Conservation (phyloP, 2,888 invertebrate species). For the Leptinotarsa juncta region DNA sequence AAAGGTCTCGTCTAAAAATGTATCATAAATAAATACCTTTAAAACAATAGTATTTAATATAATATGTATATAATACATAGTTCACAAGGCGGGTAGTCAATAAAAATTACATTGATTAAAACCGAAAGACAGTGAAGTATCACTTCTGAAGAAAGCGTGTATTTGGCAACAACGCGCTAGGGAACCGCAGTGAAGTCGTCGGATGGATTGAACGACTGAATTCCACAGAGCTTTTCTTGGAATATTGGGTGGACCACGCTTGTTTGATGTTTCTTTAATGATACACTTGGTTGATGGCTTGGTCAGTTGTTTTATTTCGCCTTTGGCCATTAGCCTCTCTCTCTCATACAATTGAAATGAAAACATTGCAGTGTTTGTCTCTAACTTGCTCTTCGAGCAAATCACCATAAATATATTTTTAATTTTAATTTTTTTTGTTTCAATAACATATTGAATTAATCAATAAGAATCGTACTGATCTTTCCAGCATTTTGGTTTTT, state of each 20-base stretch:
- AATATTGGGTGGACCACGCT: slow-evolving; percentile 47
- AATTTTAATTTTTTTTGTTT: neutral
- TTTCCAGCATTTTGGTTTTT: no score
- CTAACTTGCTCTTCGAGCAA: neutral
- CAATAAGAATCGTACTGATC: neutral
- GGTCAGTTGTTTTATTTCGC: slow-evolving; percentile 14
- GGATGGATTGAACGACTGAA: slow-evolving; percentile 16
- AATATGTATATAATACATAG: no score
- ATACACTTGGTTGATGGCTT: slow-evolving; percentile 38
- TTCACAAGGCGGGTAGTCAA: no score
- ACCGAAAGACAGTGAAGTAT: neutral
- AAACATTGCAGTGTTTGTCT: neutral
- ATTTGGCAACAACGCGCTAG: slow-evolving; percentile 14
- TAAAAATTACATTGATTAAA: no score
- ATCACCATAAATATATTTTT: neutral
- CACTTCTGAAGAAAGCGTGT: neutral
- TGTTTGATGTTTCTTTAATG: slow-evolving; percentile 44
- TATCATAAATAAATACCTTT: no score
- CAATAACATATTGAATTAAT: neutral
- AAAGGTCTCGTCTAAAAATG: no score
- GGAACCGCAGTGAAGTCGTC: slow-evolving; percentile 5
- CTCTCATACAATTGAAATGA: slow-evolving; percentile 11
- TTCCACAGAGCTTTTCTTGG: slow-evolving; percentile 28
- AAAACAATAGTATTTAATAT: no score
- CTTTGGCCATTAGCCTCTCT: slow-evolving; percentile 18